These are phyloP conservation scores for Pteria penguin DNA, from an alignment of 2,888 invertebrate genomes.

Conservation along the genomic window DNA sequence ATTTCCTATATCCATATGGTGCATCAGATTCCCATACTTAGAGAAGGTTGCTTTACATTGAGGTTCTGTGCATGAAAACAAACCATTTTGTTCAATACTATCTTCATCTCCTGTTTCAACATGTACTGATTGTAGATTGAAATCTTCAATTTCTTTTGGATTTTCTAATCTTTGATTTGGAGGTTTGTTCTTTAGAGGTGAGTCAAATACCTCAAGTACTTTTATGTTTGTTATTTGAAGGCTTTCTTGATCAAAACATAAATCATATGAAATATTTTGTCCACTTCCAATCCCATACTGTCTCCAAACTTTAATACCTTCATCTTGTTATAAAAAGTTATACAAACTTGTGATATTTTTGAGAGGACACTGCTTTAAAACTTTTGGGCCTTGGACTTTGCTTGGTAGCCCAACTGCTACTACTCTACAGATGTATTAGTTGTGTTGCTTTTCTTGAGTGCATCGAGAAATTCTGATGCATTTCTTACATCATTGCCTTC, in stretches of 20 bases:
- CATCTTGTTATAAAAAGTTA: background rate
- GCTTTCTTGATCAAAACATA: background rate
- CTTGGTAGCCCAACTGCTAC: background rate
- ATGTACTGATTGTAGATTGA: background rate
- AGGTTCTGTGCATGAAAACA: conserved; percentile 14
- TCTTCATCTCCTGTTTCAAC: too few relatives aligned
- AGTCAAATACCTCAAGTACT: background rate
- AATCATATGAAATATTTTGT: background rate
- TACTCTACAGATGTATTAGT: background rate
- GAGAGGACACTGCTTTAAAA: background rate
- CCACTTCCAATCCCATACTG: conserved; percentile 13
- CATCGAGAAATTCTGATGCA: conserved; percentile 18
- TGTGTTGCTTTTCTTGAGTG: conserved; percentile 9
- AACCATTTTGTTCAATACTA: background rate
- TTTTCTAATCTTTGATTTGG: background rate
- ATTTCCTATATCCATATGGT: conserved; percentile 13
- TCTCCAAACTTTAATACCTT: background rate
- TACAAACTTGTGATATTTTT: conserved; percentile 9
- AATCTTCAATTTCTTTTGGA: too few relatives aligned
- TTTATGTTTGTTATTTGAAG: background rate
- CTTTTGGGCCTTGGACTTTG: background rate
- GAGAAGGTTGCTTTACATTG: background rate
- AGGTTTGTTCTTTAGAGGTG: background rate
- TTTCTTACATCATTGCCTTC: conserved; percentile 35
- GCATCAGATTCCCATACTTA: conserved; percentile 15